These are phyloP conservation scores for Acanthochromis polyacanthus DNA, from an alignment of 2,113 vertebrate genomes.

Conservation along the genomic window DNA sequence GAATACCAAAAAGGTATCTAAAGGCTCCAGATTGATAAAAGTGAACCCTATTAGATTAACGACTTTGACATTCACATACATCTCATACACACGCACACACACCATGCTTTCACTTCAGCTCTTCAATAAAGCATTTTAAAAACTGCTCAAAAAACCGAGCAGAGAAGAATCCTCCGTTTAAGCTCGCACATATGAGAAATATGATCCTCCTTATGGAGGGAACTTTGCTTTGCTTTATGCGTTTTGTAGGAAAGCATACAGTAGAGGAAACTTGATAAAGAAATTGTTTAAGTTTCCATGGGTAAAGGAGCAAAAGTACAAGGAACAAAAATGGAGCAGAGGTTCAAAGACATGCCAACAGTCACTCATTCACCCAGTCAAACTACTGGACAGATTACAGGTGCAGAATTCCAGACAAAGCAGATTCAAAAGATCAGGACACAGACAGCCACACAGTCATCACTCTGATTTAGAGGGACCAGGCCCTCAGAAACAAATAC, in stretches of 20 bases:
- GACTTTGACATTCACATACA: slow-evolving; percentile 74
- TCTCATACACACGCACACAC: slow-evolving; percentile 62
- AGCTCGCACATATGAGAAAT: slow-evolving; percentile 78
- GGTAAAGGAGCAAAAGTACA: slow-evolving; percentile 66
- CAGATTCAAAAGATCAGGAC: slow-evolving; percentile 60
- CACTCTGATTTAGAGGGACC: slow-evolving; percentile 66
- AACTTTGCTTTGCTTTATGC: slow-evolving; percentile 78
- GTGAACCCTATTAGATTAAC: slow-evolving; percentile 68
- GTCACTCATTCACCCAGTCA: slow-evolving; percentile 55
- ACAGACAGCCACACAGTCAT: slow-evolving; percentile 72
- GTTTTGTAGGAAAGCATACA: slow-evolving; percentile 80
- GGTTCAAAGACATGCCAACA: slow-evolving; percentile 68
- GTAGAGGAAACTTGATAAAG: slow-evolving; percentile 66
- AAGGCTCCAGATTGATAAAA: slow-evolving; percentile 73
- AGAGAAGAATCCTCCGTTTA: slow-evolving; percentile 79
- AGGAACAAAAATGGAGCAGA: slow-evolving; percentile 49
- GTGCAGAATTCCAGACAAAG: slow-evolving; percentile 87
- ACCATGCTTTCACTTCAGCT: slow-evolving; percentile 78
- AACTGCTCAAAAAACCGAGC: slow-evolving; percentile 82
- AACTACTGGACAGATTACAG: slow-evolving; percentile 71
- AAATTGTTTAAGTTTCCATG: slow-evolving; percentile 65
- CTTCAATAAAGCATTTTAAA: slow-evolving; percentile 82
- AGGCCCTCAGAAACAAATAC: slow-evolving; percentile 70
- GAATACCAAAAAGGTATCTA: slow-evolving; percentile 76
- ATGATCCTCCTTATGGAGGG: slow-evolving; percentile 83